phyloP scores from a whole-genome alignment of 2,888 invertebrate genomes.

The Tolmerus cingulatus region DNA sequence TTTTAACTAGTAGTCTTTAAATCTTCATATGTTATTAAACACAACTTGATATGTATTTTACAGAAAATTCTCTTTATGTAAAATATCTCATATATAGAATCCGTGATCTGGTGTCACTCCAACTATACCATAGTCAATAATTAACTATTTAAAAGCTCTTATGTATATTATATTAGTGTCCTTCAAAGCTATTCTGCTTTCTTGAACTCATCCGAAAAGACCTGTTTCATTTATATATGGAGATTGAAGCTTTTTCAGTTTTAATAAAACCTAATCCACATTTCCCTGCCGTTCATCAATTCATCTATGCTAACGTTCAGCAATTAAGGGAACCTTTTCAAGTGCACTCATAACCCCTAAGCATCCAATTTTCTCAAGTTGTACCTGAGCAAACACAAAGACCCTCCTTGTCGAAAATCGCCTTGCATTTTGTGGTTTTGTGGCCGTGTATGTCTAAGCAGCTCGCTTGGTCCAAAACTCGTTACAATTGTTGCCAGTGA shows the following conservation, averaged over 20 bases:
- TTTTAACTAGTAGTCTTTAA: no score
- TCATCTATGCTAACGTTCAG: not conserved
- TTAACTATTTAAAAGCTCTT: no score
- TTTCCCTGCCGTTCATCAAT: not conserved
- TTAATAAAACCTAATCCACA: not conserved
- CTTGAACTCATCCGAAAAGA: not conserved
- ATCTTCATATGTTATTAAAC: no score
- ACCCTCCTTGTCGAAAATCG: not conserved
- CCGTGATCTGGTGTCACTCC: no score
- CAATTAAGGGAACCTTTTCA: slow-evolving; percentile 47
- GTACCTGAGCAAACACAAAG: slow-evolving; percentile 1
- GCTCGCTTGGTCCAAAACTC: not conserved
- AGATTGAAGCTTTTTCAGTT: not conserved
- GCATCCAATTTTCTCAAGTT: slow-evolving; percentile 30
- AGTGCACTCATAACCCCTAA: slow-evolving; percentile 44
- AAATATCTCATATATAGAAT: no score
- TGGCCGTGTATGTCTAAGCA: not conserved
- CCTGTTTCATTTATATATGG: not conserved
- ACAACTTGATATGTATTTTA: no score
- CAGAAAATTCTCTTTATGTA: no score
- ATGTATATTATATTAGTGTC: not conserved
- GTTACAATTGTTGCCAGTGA: slow-evolving; percentile 11
- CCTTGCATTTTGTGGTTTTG: slow-evolving; percentile 13
- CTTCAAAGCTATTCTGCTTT: not conserved
- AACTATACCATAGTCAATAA: no score